Evolutionary conservation across 2,113 vertebrate species (phyloP), one percentile per base, ranked within the genome.

Genomic region (Vireo altiloquus): DNA sequence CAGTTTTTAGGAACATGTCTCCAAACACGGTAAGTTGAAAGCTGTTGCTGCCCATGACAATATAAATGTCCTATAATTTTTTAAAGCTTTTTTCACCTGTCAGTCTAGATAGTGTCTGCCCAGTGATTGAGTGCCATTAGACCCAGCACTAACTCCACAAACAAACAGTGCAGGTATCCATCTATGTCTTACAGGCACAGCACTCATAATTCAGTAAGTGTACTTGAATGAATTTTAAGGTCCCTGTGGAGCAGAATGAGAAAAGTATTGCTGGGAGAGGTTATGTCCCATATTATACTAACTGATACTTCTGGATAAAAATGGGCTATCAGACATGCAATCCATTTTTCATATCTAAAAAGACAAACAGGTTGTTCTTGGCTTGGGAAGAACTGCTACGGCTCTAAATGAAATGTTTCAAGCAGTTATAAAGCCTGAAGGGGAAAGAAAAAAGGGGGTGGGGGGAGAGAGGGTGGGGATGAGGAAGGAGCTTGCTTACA

Each of bases 41-140:
- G 11, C 10, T 82, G 10, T 68, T 79, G 47, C 11, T 69, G 21
- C 25, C 53, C 57, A 53, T 64, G 47, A 71, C 54, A 78, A 57
- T 49, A 85, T 50, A 66, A 87, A 76, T 59, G 46, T 52, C 19
- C 25, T n/a, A 23, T n/a, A 66, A 33, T 74, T 68, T 69, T 74
- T 84, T 87, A 13, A 91, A 91, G 25, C 22, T 85, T 78, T 39
- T 88, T 59, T 92, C 31, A 69, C 54, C 50, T 83, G 64, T 75
- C 72, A 50, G n/a, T 53, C 28, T 61, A 79, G 53, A 61, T 53
- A 88, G 19, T 37, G 46, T 87, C 52, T 68, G 37, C 40, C 20
- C n/a, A 47, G 44, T 89, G 69, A 93, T 1, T 52, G 75, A 76
- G 15, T 88, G 35, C 22, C 5, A 2, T 54, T 92, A 82, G 30